These are phyloP conservation scores for Mobula birostris DNA, from an alignment of 2,113 vertebrate species.

Conservation along the genomic window DNA sequence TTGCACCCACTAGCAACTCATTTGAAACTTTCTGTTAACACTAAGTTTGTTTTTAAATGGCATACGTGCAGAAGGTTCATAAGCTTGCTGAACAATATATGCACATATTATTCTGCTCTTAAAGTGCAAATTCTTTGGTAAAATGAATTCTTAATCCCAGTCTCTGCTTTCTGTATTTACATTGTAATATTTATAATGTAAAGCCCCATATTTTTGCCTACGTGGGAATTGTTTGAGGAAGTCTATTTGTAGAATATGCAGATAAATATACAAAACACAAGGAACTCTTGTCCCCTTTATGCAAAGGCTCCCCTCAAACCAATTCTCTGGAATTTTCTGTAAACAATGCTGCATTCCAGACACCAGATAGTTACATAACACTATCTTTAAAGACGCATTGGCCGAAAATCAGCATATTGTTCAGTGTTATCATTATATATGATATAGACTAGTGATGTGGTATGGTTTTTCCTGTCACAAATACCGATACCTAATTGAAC, in stretches of 20 bases:
- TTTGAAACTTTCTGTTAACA: not conserved
- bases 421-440: not conserved
- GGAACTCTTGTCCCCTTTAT: too few species aligned
- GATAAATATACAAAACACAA: too few species aligned
- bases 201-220: too few species aligned
- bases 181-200: not conserved
- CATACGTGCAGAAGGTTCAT: not conserved
- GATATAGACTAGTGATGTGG: not conserved
- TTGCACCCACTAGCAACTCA: not conserved
- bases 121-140: not conserved
- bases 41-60: not conserved
- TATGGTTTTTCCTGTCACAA: constrained; percentile 4
- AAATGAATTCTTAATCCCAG: not conserved
- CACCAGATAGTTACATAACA: too few species aligned
- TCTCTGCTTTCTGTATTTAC: not conserved
- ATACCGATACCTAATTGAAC: constrained; percentile 20
- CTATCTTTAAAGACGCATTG: too few species aligned
- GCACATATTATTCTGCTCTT: not conserved
- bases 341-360: too few species aligned
- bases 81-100: not conserved
- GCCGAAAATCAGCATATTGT: too few species aligned
- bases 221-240: too few species aligned
- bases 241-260: too few species aligned
- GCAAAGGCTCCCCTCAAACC: too few species aligned
- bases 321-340: too few species aligned